Evolutionary conservation across 1,140 invertebrate genomes (phyloP).

Genomic region (Physella acuta): DNA sequence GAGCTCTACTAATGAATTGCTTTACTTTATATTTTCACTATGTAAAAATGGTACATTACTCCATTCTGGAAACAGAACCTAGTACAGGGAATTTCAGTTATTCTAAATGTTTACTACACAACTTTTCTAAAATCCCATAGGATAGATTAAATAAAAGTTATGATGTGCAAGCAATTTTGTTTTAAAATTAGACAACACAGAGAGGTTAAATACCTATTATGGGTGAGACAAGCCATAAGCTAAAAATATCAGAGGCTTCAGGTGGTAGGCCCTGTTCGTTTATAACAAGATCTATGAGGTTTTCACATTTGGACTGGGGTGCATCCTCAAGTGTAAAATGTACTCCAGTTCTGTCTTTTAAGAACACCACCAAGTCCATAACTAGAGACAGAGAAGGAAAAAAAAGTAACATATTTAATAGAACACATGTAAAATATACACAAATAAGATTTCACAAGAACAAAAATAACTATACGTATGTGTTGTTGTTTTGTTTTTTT

Average conservation of each 20-base stretch:
- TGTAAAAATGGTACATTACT: too few species aligned
- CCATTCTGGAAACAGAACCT: too few species aligned
- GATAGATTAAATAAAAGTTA: too few species aligned
- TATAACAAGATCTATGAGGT: slow-evolving; percentile 63
- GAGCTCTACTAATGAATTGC: too few species aligned
- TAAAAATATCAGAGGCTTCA: slow-evolving; percentile 66
- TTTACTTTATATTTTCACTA: too few species aligned
- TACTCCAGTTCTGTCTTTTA: slow-evolving; percentile 66
- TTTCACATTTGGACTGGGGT: slow-evolving; percentile 61
- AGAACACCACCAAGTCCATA: slow-evolving; percentile 62
- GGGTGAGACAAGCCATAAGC: slow-evolving; percentile 71
- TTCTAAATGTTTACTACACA: too few species aligned
- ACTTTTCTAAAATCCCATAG: too few species aligned
- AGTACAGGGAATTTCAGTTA: too few species aligned
- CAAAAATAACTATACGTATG: not conserved
- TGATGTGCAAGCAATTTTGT: too few species aligned
- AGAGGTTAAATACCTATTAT: slow-evolving; percentile 60
- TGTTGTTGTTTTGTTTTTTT: too few species aligned
- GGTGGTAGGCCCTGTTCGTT: slow-evolving; percentile 66
- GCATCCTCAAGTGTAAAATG: slow-evolving; percentile 66
- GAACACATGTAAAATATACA: not conserved
- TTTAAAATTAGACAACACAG: too few species aligned
- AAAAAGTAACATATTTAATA: not conserved
- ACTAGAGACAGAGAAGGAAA: not conserved
- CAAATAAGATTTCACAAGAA: not conserved